Conservation (phyloP, 2,888 invertebrate genomes). For the Thelaira solivaga region DNA sequence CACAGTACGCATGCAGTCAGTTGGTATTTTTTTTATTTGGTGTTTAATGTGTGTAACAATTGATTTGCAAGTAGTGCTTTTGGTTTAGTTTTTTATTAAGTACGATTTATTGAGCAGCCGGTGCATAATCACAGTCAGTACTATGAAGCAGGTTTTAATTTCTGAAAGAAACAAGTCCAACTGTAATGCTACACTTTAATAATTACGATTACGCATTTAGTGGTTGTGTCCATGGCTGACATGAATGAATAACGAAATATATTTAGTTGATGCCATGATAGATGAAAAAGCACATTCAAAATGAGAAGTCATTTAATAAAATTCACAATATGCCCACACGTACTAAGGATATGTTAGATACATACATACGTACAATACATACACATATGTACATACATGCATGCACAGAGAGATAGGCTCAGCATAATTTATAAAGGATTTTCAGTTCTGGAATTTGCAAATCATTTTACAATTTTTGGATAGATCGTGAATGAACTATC, state of each 20-base stretch:
- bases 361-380: constrained; percentile 1
- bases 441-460: too few relatives aligned
- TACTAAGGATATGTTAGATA: background rate
- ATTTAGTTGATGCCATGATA: constrained; percentile 55
- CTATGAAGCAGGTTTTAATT: constrained; percentile 74
- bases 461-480: too few relatives aligned
- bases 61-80: constrained; percentile 57
- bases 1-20: background rate
- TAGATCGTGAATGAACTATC: too few relatives aligned
- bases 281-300: constrained; percentile 51
- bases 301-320: constrained; percentile 36
- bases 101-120: constrained; percentile 68
- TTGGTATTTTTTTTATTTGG: constrained; percentile 5
- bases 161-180: constrained; percentile 76
- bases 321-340: too few relatives aligned
- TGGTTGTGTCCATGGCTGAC: constrained; percentile 61
- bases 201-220: constrained; percentile 52
- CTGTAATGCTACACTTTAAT: constrained; percentile 63
- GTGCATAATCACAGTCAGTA: constrained; percentile 75
- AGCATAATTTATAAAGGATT: too few relatives aligned
- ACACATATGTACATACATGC: background rate
- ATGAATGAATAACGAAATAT: constrained; percentile 54
- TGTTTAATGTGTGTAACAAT: constrained; percentile 45
- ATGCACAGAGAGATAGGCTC: background rate
- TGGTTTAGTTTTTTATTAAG: constrained; percentile 28